Conservation (phyloP, 2,888 invertebrate species). For the Torymus tubicola region DNA sequence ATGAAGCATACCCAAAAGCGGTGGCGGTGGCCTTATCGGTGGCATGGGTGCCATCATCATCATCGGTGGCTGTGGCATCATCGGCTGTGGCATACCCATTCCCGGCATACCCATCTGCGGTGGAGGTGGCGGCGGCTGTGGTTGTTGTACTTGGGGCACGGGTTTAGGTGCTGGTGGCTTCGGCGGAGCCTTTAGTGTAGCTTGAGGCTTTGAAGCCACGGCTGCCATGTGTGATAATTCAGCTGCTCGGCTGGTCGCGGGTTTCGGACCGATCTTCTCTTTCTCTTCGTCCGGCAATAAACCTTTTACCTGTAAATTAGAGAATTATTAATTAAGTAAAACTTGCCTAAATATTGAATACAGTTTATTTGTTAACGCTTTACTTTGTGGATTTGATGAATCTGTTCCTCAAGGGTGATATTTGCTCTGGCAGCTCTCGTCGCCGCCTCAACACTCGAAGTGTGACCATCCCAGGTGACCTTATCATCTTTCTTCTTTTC, state of each 20-base stretch:
- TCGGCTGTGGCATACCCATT: constrained; percentile 77
- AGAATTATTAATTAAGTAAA: neutral
- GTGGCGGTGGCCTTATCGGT: constrained; percentile 73
- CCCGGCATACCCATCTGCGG: constrained; percentile 73
- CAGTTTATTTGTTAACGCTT: neutral
- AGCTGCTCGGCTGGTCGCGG: constrained; percentile 78
- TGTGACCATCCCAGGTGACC: constrained; percentile 99
- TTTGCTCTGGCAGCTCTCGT: constrained; percentile 95
- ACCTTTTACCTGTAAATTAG: constrained; percentile 81
- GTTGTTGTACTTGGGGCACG: constrained; percentile 73
- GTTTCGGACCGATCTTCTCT: constrained; percentile 96
- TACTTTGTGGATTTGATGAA: constrained; percentile 97
- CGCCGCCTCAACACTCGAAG: constrained; percentile 96
- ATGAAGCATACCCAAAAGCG: constrained; percentile 51
- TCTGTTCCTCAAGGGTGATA: constrained; percentile 97
- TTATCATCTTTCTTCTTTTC: constrained; percentile 91
- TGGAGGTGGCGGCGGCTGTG: constrained; percentile 67
- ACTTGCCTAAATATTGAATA: neutral
- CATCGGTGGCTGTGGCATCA: constrained; percentile 79
- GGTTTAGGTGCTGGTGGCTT: constrained; percentile 73
- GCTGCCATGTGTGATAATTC: constrained; percentile 74
- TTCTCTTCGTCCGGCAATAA: constrained; percentile 96
- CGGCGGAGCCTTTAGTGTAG: constrained; percentile 73
- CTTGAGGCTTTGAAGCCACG: constrained; percentile 73
- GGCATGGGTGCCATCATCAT: constrained; percentile 83